These are phyloP conservation scores for Montipora efflorescens DNA, from an alignment of 64 coral and sea anemone species.

Conservation along the genomic window DNA sequence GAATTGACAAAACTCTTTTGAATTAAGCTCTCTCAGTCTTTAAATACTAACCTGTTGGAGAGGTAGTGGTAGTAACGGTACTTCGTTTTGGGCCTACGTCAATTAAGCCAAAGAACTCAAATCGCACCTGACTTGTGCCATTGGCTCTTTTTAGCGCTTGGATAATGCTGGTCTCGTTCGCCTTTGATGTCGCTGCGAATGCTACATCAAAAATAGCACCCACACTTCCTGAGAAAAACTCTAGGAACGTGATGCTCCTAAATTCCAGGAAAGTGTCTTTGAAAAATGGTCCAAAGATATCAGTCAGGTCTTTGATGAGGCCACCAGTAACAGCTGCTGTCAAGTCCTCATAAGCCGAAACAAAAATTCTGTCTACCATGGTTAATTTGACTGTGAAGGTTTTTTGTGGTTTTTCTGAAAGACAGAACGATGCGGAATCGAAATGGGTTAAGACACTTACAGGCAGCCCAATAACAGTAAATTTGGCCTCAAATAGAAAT, in stretches of 20 bases:
- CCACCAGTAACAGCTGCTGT: background rate
- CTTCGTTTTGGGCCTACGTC: background rate
- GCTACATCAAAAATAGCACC: background rate
- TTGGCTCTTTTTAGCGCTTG: background rate
- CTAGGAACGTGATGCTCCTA: background rate
- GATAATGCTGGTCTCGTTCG: background rate
- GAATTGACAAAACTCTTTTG: too few species aligned
- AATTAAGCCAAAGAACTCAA: background rate
- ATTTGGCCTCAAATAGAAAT: too few species aligned
- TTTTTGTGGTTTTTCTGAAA: background rate
- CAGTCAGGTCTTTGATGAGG: background rate
- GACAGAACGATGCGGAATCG: background rate
- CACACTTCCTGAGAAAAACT: constrained; percentile 11
- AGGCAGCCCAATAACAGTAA: too few species aligned
- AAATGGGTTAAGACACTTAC: too few species aligned
- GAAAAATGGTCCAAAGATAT: background rate
- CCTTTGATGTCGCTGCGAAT: background rate
- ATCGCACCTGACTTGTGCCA: background rate
- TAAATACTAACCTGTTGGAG: background rate
- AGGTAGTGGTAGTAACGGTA: too few species aligned
- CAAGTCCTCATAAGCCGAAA: background rate
- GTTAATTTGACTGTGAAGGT: background rate
- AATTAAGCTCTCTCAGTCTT: too few species aligned
- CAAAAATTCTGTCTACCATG: background rate
- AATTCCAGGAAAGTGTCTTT: background rate